Percentiles rank a stretch among this genome's conserved stretches.
These are phyloP conservation scores for Spizella passerina DNA, from an alignment of 2,797 vertebrate genomes.

Conservation along the genomic window DNA sequence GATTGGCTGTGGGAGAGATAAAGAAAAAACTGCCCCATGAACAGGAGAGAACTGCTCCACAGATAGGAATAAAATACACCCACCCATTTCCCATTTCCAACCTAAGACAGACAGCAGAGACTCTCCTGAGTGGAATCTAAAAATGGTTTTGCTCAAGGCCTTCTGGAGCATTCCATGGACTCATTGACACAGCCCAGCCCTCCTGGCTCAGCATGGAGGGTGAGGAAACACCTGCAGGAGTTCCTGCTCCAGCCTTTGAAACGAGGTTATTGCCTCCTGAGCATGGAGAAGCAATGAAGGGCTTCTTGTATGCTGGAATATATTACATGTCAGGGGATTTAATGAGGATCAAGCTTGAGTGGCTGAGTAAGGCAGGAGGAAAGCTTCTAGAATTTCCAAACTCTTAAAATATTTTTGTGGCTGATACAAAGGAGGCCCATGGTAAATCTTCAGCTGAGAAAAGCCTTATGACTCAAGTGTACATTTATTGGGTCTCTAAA, in stretches of 20 bases:
- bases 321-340: slow-evolving; percentile 67
- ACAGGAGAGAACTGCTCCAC: background rate
- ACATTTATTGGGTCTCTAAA: slow-evolving; percentile 56
- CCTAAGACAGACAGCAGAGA: background rate
- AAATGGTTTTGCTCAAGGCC: background rate
- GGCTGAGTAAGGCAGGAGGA: slow-evolving; percentile 58
- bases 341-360: slow-evolving; percentile 68
- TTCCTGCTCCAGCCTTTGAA: slow-evolving; percentile 60
- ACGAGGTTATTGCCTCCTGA: slow-evolving; percentile 53
- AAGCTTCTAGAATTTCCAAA: slow-evolving; percentile 70
- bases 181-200: background rate
- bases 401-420: slow-evolving; percentile 69
- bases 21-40: background rate
- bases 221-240: slow-evolving; percentile 44
- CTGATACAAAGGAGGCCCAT: slow-evolving; percentile 52
- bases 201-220: background rate
- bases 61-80: background rate
- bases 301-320: slow-evolving; percentile 52
- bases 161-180: background rate
- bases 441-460: slow-evolving; percentile 64
- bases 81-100: background rate
- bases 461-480: slow-evolving; percentile 38
- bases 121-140: background rate
- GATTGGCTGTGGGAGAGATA: background rate
- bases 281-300: slow-evolving; percentile 55